Evolutionary conservation across 2,797 vertebrate genomes (phyloP), one percentile per base, ranked within the genome.

Genomic region (Gambelia wislizenii): DNA sequence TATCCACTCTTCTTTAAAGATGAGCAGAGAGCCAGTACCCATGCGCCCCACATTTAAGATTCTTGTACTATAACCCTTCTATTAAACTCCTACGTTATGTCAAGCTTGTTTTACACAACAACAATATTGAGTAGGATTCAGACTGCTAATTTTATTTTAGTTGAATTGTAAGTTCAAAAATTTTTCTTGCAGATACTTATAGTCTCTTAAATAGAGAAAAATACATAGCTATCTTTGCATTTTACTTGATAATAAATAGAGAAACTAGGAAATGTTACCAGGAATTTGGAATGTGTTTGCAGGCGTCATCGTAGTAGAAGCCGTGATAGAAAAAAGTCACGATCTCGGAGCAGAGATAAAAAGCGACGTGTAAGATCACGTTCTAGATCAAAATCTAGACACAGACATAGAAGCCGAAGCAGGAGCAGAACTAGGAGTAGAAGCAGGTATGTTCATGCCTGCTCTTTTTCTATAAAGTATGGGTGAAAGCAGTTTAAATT

Each of bases 291-390:
- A 74, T 96, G 90, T 96, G 92, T 93, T 97, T 95, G 92, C 89
- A 99, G 99, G 90, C 98, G 97, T 36, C 98, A 99, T 96, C 98
- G 98, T 90, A 99, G 98, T 97, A 98, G 96, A 97, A 99, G 98
- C 93, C 97, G 97, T 7, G 98, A 99, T 86, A 98, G 98, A 87
- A 98, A 98, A 90, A 97, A 98, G 33, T 99, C 98, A 6, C 96
- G 97, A 18, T 98, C 98, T 44, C 98, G 97, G 94, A 98, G 98
- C 95, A 96, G 97, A 83, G 98, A 98, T 36, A 98, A 96, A 94
- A 99, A 99, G 96, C 98, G 98, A 42, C 98, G 98, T 82, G 92
- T 97, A 10, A 96, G 97, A 89, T 99, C 99, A 85, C 98, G 98
- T 49, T 99, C 99, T 2, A 97, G 98, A 91, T 99, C 99, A 77